These are phyloP conservation scores for Sylvilagus bachmani DNA, from an alignment of 2,113 vertebrate genomes.

Conservation along the genomic window DNA sequence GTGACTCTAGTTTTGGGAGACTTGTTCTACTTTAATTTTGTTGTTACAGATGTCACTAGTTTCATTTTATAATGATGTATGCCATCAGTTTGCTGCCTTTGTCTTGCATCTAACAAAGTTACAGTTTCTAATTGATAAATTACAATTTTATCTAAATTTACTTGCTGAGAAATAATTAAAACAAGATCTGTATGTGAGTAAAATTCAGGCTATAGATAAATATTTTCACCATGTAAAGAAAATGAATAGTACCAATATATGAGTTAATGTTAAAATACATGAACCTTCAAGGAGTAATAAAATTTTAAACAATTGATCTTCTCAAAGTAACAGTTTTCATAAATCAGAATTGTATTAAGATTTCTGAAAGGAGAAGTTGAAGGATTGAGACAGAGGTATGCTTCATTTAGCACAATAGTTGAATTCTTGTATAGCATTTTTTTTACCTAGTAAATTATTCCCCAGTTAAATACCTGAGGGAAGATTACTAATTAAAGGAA, in stretches of 20 bases:
- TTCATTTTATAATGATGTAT: not conserved
- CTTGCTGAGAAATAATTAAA: not conserved
- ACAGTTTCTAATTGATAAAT: slow-evolving; percentile 40
- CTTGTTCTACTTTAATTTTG: not conserved
- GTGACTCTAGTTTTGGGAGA: too few species aligned
- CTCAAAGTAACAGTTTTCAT: not conserved
- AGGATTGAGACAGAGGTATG: not conserved
- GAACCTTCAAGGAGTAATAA: not conserved
- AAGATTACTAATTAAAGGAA: slow-evolving; percentile 7
- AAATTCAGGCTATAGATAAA: not conserved
- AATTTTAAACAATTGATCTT: not conserved
- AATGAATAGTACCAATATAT: not conserved
- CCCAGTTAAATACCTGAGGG: slow-evolving; percentile 24
- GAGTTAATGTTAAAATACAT: not conserved
- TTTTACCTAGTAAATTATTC: slow-evolving; percentile 22
- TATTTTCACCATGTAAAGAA: not conserved
- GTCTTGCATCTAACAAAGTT: not conserved
- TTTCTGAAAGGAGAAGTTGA: slow-evolving; percentile 9
- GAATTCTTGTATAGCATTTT: not conserved
- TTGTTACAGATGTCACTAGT: not conserved
- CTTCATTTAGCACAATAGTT: not conserved
- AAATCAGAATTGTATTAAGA: slow-evolving; percentile 1
- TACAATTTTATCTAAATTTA: not conserved
- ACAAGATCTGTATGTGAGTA: not conserved
- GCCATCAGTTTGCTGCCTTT: not conserved